Base-by-base conservation (phyloP, 2,797 vertebrate genomes). In the Macropus fuliginosus region DNA sequence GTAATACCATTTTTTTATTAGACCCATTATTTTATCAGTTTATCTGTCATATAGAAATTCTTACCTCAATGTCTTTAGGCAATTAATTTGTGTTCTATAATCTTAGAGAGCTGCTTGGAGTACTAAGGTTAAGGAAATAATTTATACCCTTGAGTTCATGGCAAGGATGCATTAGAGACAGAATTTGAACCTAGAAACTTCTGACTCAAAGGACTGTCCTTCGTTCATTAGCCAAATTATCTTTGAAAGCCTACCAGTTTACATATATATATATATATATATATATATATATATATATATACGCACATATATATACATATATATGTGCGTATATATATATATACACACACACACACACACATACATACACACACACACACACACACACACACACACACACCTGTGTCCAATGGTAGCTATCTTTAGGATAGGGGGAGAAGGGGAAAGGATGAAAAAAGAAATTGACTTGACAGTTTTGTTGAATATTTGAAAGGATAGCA, bases 1-100 rank as follows among this genome's bases (percentile, higher is more conserved):
- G 92, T 52, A 91, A 90, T 62, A 46, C 93, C 91, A 46, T 55
- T 9, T 94, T 96, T 74, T 74, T 16, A 8, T 81, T 18, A 81
- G n/a, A 21, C n/a, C 8, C 1, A 46, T 40, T 74, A n/a, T 74
- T n/a, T 81, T 24, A 40, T 81, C 16, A 46, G 6, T 81, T 40
- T 40, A 40, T 40, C 66, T 74, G 18, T 81, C n/a, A 81, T 81
- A 24, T 46, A 8, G 66, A 40, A 81, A 81, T 81, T 81, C n/a
- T 18, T 81, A 81, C 18, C 18, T 81, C 66, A 46, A 46, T 46
- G n/a, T 24, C 6, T 40, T 81, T 46, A 21, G 18, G n/a, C 16
- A 81, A 81, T 46, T 46, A 46, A 18, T 81, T 81, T 81, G n/a
- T 46, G 24, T 46, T 5, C 34, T 18, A 81, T 46, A 81, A 81